Evolutionary conservation across 2,113 vertebrate genomes (phyloP).

Genomic region (Callopanchax toddi): DNA sequence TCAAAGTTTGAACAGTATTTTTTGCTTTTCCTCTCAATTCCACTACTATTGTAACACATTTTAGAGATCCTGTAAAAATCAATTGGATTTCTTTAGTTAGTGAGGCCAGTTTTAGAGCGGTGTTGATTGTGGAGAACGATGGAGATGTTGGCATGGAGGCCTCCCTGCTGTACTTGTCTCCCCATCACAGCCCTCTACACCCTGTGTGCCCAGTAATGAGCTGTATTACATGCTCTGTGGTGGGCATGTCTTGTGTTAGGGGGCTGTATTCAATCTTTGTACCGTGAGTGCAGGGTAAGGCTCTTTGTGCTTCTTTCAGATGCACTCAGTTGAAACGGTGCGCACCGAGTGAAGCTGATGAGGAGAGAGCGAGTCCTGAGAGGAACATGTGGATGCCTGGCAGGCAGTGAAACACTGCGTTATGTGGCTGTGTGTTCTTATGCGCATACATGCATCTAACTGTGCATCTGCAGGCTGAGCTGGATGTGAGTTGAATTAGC

Average conservation of each 20-base stretch:
- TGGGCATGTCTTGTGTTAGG: slow-evolving; percentile 68
- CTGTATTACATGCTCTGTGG: slow-evolving; percentile 77
- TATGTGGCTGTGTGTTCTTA: slow-evolving; percentile 50
- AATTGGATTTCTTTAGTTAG: slow-evolving; percentile 56
- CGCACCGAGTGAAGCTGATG: slow-evolving; percentile 76
- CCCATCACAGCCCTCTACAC: slow-evolving; percentile 63
- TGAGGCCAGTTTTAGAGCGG: slow-evolving; percentile 54
- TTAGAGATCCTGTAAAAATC: slow-evolving; percentile 44
- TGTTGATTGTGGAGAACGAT: slow-evolving; percentile 50
- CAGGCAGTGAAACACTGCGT: slow-evolving; percentile 51
- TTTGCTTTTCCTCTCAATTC: slow-evolving; percentile 22
- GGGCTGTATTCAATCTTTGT: slow-evolving; percentile 68
- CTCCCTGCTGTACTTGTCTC: slow-evolving; percentile 51
- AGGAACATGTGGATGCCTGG: slow-evolving; percentile 70
- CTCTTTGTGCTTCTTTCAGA: slow-evolving; percentile 76
- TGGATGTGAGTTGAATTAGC: slow-evolving; percentile 35
- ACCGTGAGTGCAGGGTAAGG: slow-evolving; percentile 56
- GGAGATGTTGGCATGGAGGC: slow-evolving; percentile 59
- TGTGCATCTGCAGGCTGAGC: slow-evolving; percentile 41
- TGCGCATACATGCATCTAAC: slow-evolving; percentile 51
- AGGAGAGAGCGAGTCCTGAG: slow-evolving; percentile 67
- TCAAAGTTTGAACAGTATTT: slow-evolving; percentile 30
- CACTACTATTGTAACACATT: slow-evolving; percentile 19
- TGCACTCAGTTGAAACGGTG: slow-evolving; percentile 75
- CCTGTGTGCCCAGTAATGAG: slow-evolving; percentile 71